These are phyloP conservation scores for Pithys albifrons DNA, from an alignment of 2,113 vertebrate genomes.

Conservation along the genomic window DNA sequence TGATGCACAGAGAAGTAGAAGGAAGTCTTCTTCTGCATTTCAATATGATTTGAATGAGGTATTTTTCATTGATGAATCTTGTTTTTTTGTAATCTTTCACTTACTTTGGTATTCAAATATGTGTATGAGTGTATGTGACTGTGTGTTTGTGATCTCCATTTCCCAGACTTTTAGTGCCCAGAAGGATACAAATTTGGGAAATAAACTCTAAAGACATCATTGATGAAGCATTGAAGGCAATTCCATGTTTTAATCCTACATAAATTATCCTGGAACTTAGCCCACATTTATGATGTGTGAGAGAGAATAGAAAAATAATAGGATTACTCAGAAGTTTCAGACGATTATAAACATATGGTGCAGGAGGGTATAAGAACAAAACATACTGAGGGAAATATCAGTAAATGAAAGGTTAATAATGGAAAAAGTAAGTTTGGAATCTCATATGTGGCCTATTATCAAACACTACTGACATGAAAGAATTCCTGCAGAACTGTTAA, in stretches of 20 bases:
- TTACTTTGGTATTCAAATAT: background rate
- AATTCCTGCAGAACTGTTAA: slow-evolving; percentile 47
- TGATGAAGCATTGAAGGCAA: slow-evolving; percentile 43
- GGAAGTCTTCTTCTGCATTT: background rate
- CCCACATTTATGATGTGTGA: slow-evolving; percentile 56
- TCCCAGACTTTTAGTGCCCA: background rate
- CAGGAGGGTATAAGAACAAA: slow-evolving; percentile 6
- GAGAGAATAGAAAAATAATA: slow-evolving; percentile 60
- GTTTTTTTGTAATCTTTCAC: background rate
- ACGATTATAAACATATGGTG: slow-evolving; percentile 74
- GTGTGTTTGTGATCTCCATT: background rate
- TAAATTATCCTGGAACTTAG: slow-evolving; percentile 54
- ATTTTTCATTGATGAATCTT: background rate
- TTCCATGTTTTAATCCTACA: slow-evolving; percentile 55
- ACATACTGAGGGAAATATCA: slow-evolving; percentile 30
- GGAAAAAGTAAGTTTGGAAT: slow-evolving; percentile 38
- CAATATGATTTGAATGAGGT: background rate
- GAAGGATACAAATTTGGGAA: slow-evolving; percentile 1
- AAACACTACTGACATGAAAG: slow-evolving; percentile 61
- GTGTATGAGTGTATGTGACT: background rate
- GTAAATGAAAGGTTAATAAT: slow-evolving; percentile 50
- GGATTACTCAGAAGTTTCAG: slow-evolving; percentile 45
- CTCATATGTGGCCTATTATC: slow-evolving; percentile 46
- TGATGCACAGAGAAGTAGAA: slow-evolving; percentile 4
- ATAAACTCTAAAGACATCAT: slow-evolving; percentile 39